Percentiles rank a stretch among this genome's conserved stretches.
These are phyloP conservation scores for Eolophus roseicapilla DNA, from an alignment of 2,113 vertebrate species.

Conservation along the genomic window DNA sequence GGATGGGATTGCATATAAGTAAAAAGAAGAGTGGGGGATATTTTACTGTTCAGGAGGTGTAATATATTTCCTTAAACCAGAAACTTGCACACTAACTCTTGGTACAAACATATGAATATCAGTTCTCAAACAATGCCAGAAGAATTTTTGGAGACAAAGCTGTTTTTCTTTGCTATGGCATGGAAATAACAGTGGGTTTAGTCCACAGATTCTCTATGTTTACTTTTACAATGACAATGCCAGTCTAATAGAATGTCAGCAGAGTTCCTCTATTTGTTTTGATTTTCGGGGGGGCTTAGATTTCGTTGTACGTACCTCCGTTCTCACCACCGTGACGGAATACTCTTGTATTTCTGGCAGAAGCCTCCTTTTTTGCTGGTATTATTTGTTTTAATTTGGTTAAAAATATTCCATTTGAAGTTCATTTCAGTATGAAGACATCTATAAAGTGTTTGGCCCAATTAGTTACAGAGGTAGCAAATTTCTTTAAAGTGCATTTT, in stretches of 20 bases:
- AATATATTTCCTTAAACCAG: neutral
- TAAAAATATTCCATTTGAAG: neutral
- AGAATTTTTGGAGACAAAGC: neutral
- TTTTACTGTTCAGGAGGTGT: neutral
- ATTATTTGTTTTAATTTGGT: neutral
- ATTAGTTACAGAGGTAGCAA: neutral
- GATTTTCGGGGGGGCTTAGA: neutral
- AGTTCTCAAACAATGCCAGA: neutral
- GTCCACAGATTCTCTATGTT: neutral
- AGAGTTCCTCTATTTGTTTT: neutral
- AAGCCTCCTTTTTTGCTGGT: neutral
- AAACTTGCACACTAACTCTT: neutral
- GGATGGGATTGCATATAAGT: neutral
- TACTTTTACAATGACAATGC: neutral
- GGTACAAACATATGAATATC: neutral
- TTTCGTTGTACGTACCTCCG: neutral
- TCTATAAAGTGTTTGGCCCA: neutral
- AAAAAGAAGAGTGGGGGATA: rapidly evolving
- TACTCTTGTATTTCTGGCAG: neutral
- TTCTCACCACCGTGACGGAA: neutral
- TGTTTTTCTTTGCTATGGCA: neutral
- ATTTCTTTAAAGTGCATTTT: neutral
- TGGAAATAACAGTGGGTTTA: neutral
- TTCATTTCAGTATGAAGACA: neutral
- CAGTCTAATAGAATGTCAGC: neutral